Conservation (phyloP, 2,797 vertebrate species). For the Tolypeutes matacus region DNA sequence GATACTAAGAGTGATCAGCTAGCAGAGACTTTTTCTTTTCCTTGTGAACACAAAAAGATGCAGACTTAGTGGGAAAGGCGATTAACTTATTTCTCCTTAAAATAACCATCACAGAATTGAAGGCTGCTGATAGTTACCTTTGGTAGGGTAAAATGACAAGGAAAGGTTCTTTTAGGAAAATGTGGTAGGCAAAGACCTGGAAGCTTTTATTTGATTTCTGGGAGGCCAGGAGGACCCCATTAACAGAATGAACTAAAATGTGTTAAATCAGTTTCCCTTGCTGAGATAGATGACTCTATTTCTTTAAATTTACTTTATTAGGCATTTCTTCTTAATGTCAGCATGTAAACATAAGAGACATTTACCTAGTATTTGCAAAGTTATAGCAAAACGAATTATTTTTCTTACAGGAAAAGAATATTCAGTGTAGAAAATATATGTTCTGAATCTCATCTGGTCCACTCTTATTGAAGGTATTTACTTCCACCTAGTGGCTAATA, state of each 20-base stretch:
- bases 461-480: conserved; percentile 61
- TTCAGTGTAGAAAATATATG: conserved; percentile 15
- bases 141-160: conserved; percentile 5
- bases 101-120: conserved; percentile 46
- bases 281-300: background rate
- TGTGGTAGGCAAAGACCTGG: background rate
- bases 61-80: background rate
- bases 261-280: conserved; percentile 33
- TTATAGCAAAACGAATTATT: conserved; percentile 20
- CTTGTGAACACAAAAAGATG: background rate
- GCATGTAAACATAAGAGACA: background rate
- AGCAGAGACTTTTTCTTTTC: background rate
- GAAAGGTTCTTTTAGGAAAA: background rate
- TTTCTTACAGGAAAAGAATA: conserved; percentile 60
- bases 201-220: background rate
- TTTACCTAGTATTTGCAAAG: conserved; percentile 39
- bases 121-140: background rate
- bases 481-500: conserved; percentile 79
- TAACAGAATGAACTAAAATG: background rate
- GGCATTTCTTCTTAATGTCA: conserved; percentile 44
- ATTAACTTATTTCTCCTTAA: conserved; percentile 49
- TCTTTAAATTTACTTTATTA: conserved; percentile 39
- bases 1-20: background rate
- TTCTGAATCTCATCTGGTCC: background rate
- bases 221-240: background rate